Base-by-base conservation (phyloP, 2,888 invertebrate genomes). In the Oscheius onirici region DNA sequence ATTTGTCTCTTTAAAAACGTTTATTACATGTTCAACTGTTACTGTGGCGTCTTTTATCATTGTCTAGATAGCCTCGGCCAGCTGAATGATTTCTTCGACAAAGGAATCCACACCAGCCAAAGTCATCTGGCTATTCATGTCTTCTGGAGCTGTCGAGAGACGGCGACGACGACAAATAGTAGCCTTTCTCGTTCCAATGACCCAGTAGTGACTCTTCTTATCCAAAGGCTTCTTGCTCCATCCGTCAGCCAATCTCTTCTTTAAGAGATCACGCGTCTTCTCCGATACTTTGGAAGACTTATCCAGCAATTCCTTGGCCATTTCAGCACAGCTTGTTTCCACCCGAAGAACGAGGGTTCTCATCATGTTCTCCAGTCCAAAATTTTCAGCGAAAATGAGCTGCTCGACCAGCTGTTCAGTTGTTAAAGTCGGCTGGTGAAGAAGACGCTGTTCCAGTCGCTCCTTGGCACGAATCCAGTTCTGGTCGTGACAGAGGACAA, bases 401-500 rank as follows among this genome's bases (percentile, higher is more conserved):
- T 54, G 22, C 20, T 54, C 54, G 15, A 17, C 13, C 15, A n/a
- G 1, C 6, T 54, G 13, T 3, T 54, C 26, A 24, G 54, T 24
- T 3, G 15, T 54, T 6, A 20, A 8, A 54, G 26, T 26, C 54
- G 54, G 54, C 54, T 54, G 24, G 17, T n/a, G 54, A 13, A 54
- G 54, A 40, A 58, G 58, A 34, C 20, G 58, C 41, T 58, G n/a
- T 49, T 81, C 79, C 57, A 81, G 57, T 13, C 73, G 75, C 57
- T 75, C 75, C 54, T 74, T 73, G 17, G 78, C 52, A 10, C 71
- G 28, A 17, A 69, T 57, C 81, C 80, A 80, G 66, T 74, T 72
- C 40, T 82, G 81, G 20, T 80, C 78, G 54, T 72, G 67, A 43
- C 76, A 75, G 55, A 82, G 77, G 17, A 80, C 73, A 61, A 82